Base-by-base conservation (phyloP, 2,888 invertebrate species). In the Aspidiotus rigidus region DNA sequence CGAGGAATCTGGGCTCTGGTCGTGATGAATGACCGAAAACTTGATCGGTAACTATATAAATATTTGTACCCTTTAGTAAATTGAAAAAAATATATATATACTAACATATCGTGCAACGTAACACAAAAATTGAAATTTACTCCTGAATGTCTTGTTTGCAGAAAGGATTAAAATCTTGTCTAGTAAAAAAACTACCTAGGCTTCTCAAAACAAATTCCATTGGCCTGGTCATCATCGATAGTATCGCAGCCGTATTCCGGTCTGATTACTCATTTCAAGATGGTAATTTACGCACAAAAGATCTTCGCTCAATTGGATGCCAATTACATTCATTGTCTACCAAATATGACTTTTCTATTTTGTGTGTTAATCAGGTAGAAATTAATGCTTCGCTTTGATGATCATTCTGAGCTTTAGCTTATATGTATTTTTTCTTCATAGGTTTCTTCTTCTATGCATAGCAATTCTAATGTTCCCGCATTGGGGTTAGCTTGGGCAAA, bases 341-440 rank as follows among this genome's bases (percentile, higher is more conserved):
- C 40, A 78, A 81, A 69, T 79, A 83, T 75, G 79, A 82, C 28
- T 78, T 85, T 64, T 83, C 83, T 8, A 78, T 88, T 56, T 77
- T 90, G 62, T 87, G 87, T 75, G 82, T 85, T 5, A 90, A 90
- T 79, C 89, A 90, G 81, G 88, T 88, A 76, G 60, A 39, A 39
- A 16, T 56, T 56, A 2, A 49, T 49, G 11, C 1, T 16, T 5
- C 16, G 8, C 10, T 7, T 1, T 28, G 53, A 28, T 3, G 39
- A 54, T 5, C 61, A n/a, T 15, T 10, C 42, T 16, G 7, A 44
- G 5, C 15, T 62, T 62, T 6, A 28, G 13, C n/a, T 55, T 62
- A 39, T 61, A 44, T 53, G 11, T 11, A 67, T 61, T 44, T 69
- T 62, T 9, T 28, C 16, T 39, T 62, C 53, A 28, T 40, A 62